These are phyloP conservation scores for Himalopsyche japonica DNA, from an alignment of 2,888 invertebrate species.

Conservation along the genomic window DNA sequence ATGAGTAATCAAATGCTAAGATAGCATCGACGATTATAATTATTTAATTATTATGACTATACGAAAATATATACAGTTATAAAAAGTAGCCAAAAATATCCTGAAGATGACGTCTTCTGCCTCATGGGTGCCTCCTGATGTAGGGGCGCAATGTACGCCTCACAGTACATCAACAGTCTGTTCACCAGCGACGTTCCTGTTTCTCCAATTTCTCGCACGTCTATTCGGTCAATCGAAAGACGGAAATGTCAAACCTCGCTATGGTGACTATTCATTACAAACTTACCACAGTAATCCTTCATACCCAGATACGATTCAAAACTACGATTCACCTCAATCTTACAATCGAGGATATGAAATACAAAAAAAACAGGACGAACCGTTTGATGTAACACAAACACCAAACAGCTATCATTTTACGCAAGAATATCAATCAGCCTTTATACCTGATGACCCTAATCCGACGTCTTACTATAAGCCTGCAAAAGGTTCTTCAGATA, in stretches of 20 bases:
- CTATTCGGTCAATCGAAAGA: conserved; percentile 62
- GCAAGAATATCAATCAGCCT: neutral
- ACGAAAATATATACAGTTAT: neutral
- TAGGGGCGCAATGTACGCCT: conserved; percentile 59
- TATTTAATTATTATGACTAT: neutral
- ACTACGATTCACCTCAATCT: neutral
- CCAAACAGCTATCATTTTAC: neutral
- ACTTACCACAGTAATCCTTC: neutral
- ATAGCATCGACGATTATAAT: neutral
- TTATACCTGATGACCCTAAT: neutral
- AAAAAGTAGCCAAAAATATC: neutral
- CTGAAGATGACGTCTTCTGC: neutral
- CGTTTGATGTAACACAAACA: neutral
- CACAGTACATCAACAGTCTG: conserved; percentile 63
- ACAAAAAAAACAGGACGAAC: neutral
- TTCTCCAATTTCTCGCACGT: conserved; percentile 60
- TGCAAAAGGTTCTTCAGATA: neutral
- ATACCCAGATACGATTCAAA: neutral
- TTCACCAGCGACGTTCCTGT: conserved; percentile 62
- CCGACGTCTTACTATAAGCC: neutral
- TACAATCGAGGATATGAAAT: neutral
- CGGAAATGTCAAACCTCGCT: neutral
- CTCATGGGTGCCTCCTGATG: conserved; percentile 62
- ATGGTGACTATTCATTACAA: neutral
- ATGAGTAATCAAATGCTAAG: neutral